phyloP scores from a whole-genome alignment of 2,797 vertebrate genomes.

The Parambassis ranga region DNA sequence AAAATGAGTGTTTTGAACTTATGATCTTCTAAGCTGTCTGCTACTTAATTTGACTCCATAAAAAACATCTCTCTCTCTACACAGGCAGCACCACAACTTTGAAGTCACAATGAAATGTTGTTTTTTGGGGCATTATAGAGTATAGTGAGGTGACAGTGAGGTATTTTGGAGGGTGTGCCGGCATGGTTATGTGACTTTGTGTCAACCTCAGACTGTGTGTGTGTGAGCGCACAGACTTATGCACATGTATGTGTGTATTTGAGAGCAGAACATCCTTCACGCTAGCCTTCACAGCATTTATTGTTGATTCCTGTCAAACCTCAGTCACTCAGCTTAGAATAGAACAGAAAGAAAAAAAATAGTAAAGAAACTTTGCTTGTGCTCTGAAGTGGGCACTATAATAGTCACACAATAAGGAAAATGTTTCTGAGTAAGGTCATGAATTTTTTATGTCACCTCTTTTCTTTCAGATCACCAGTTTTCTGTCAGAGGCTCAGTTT shows the following conservation, averaged over 20 bases:
- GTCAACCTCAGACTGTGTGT: background rate
- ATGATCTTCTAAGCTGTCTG: conserved; percentile 5
- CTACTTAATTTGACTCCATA: conserved; percentile 3
- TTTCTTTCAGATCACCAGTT: conserved; percentile 79
- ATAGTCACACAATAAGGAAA: background rate
- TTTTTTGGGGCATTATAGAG: conserved; percentile 2
- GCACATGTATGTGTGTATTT: conserved; percentile 4
- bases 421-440: background rate
- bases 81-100: background rate
- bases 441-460: background rate
- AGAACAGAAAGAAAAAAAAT: conserved; percentile 4
- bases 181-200: conserved; percentile 15
- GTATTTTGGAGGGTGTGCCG: conserved; percentile 2
- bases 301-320: conserved; percentile 27
- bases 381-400: background rate
- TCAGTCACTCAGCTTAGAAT: conserved; percentile 1
- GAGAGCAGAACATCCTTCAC: conserved; percentile 34
- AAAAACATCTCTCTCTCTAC: background rate
- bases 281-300: conserved; percentile 26
- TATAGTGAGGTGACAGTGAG: conserved; percentile 18
- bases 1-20: background rate
- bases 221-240: too few relatives aligned
- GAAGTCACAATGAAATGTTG: conserved; percentile 19
- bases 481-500: conserved; percentile 88
- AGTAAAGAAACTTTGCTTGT: background rate